Base-by-base conservation (phyloP, 2,113 vertebrate genomes). In the Marmota monax region DNA sequence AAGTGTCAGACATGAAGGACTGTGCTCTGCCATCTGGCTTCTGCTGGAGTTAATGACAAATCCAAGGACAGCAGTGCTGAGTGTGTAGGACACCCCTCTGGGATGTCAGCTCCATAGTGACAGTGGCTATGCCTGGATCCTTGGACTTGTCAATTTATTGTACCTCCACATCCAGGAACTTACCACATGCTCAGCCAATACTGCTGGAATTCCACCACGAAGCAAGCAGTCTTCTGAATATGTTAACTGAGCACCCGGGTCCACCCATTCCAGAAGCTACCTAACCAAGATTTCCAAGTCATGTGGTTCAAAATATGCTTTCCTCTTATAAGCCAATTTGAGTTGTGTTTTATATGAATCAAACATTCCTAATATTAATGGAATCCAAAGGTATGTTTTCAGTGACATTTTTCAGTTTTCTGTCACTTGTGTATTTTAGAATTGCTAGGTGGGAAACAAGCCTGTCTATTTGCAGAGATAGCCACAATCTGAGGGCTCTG, bases 1-100 rank as follows among this genome's bases (percentile, higher is more conserved):
- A 20, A 14, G 56, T 22, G 9, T 34, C 67, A 56, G 12, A 34
- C 4, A 4, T 65, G 16, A 53, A 5, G 2, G 61, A 4, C 42
- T 22, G 9, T 25, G 7, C 29, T 29, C 18, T 2, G 18, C 18
- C 11, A 10, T 37, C 8, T 4, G 20, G 5, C 4, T 1, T 0
- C 45, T 63, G n/a, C 11, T 32, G 18, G 27, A 16, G n/a, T 80
- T 5, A 25, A 70, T 17, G 23, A 16, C 39, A 58, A 6, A 25
- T 11, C 37, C 22, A 34, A 61, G 39, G 6, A 79, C 6, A 42
- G 6, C 1, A 10, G 42, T 13, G 17, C 27, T 25, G 8, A 37
- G 39, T 13, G 23, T 7, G 32, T 1, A 22, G 74, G 29, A 20
- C 39, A 11, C 4, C 5, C 10, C 4, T 42, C 51, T 20, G 0